phyloP scores from a whole-genome alignment of 1,140 invertebrate genomes.

The Pseudomyrmex concolor region DNA sequence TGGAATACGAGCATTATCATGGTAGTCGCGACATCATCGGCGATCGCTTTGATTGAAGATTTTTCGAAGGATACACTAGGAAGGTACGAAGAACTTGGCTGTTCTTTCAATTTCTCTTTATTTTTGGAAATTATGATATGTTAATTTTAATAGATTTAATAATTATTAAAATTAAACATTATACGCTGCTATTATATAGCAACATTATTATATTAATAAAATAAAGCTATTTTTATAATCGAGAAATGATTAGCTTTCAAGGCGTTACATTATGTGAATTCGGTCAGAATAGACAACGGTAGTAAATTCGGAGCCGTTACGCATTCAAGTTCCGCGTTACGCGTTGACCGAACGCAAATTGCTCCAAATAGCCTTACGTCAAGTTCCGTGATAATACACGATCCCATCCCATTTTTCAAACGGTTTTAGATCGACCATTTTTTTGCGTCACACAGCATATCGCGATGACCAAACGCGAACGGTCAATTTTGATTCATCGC shows the following conservation, averaged over 20 bases:
- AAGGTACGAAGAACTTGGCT: constrained; percentile 75
- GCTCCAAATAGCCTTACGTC: constrained; percentile 4
- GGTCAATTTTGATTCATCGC: constrained; percentile 22
- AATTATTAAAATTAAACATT: constrained; percentile 1
- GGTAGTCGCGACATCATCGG: constrained; percentile 83
- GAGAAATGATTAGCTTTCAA: constrained; percentile 2
- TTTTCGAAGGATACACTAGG: constrained; percentile 82
- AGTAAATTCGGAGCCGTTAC: constrained; percentile 52
- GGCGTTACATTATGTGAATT: constrained; percentile 7
- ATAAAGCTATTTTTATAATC: neutral
- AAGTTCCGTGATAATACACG: constrained; percentile 35
- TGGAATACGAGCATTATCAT: constrained; percentile 78
- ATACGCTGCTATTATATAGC: no score
- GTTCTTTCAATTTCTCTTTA: neutral
- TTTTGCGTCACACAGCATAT: neutral
- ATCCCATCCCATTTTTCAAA: constrained; percentile 32
- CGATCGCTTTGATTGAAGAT: constrained; percentile 80
- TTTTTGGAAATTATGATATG: neutral
- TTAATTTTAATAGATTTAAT: constrained; percentile 19
- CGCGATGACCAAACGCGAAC: neutral
- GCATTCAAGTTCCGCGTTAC: constrained; percentile 28
- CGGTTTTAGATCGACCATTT: neutral
- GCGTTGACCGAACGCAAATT: constrained; percentile 35
- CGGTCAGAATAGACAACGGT: constrained; percentile 39
- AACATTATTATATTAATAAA: neutral